Percentiles rank a stretch among this genome's conserved stretches.
Evolutionary conservation across 2,888 invertebrate species (phyloP).

Genomic region (Drosophila affinis): DNA sequence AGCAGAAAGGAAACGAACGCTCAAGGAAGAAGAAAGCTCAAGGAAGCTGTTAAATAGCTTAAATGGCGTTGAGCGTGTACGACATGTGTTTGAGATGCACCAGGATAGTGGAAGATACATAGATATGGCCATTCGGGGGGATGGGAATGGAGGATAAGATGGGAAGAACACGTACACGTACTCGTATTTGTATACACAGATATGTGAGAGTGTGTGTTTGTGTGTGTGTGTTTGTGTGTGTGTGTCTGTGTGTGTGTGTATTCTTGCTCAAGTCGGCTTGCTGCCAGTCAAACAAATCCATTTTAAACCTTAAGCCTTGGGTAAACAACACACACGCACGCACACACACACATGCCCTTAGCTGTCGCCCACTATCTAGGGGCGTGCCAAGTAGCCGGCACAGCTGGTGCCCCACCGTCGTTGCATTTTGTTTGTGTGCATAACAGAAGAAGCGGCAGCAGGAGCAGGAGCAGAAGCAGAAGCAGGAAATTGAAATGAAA

Average conservation of each 20-base stretch:
- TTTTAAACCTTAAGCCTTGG: conserved; percentile 75
- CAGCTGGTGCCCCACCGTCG: conserved; percentile 38
- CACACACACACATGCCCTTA: conserved; percentile 21
- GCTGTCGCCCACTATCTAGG: conserved; percentile 28
- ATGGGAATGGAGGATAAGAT: conserved; percentile 38
- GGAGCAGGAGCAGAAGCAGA: conserved; percentile 34
- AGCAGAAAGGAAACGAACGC: conserved; percentile 43
- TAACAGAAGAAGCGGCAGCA: conserved; percentile 42
- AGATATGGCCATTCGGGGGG: conserved; percentile 16
- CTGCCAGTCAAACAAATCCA: conserved; percentile 78
- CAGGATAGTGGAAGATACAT: background rate
- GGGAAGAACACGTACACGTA: background rate
- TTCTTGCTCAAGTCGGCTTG: conserved; percentile 63
- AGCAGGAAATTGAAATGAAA: conserved; percentile 76
- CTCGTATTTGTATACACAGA: background rate
- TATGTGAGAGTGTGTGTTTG: background rate
- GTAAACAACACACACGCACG: conserved; percentile 68
- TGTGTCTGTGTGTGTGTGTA: background rate
- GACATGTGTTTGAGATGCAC: conserved; percentile 62
- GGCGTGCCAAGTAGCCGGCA: conserved; percentile 58
- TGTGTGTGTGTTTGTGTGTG: background rate
- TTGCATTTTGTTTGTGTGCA: conserved; percentile 65
- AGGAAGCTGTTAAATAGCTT: conserved; percentile 44
- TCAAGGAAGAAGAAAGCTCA: conserved; percentile 51
- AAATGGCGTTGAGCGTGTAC: conserved; percentile 68